Base-by-base conservation (phyloP, 2,113 vertebrate genomes). In the Murina feae region DNA sequence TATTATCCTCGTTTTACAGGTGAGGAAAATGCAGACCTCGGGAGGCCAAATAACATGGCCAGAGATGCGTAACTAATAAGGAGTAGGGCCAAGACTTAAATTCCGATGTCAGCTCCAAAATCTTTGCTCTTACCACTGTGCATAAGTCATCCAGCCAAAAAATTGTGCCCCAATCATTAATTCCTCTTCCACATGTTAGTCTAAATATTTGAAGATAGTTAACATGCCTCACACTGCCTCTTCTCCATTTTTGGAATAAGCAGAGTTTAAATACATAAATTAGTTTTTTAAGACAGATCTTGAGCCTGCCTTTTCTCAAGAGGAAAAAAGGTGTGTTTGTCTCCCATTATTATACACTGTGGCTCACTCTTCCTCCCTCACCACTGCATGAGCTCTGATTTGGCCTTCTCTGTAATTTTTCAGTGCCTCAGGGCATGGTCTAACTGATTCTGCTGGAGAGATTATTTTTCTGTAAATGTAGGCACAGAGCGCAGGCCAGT, bases 191-290 rank as follows among this genome's bases (percentile, higher is more conserved):
- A 37, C 76, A n/a, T 16, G 47, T 74, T 49, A 58, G 12, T 37
- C 47, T 85, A 97, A 97, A 96, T 96, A 97, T 97, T 95, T 95
- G 85, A 93, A 94, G 91, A 81, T 68, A 53, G 80, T 81, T 90
- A 76, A 12, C 83, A 47, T 89, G 66, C 75, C 51, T 96, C 60
- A 10, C 47, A 94, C 87, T n/a, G 44, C 71, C 60, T 91, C 51
- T 8, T 18, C 58, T 94, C 93, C 66, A 87, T 93, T 92, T 97
- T 95, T 84, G 47, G 93, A 84, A 85, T 68, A 63, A 89, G 66
- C 69, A 82, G 63, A 53, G 51, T 86, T 90, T 79, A 97, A 83
- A 93, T 79, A 86, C 4, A 11, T 63, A 88, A 60, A 42, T 89
- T 85, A 21, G 71, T 39, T 74, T 92, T 85, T 63, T 32, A 51